These are phyloP conservation scores for Chrysomallon squamiferum DNA, from an alignment of 1,140 invertebrate genomes.

Conservation along the genomic window DNA sequence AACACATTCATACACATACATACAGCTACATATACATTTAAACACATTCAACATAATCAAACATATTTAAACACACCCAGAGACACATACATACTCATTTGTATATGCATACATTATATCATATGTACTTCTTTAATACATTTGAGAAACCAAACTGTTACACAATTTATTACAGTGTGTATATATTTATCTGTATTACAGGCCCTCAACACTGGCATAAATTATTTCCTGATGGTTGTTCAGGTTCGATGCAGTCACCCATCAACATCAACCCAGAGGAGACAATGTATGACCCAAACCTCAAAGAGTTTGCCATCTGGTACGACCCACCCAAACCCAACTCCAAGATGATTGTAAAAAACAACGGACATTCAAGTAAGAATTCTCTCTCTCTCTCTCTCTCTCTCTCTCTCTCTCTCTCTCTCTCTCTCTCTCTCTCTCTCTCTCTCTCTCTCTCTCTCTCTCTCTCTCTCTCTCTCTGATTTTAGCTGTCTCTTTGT, in stretches of 20 bases:
- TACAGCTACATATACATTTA: too few relatives aligned
- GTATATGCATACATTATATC: too few relatives aligned
- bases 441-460: too few relatives aligned
- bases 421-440: conserved; percentile 2
- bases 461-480: too few relatives aligned
- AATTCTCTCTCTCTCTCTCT: background rate
- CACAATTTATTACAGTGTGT: too few relatives aligned
- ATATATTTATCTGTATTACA: conserved; percentile 28
- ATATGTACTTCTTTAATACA: too few relatives aligned
- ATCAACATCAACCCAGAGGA: conserved; percentile 44
- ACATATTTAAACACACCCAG: too few relatives aligned
- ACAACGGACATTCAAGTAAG: conserved; percentile 57
- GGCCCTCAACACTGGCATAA: conserved; percentile 49
- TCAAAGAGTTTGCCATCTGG: conserved; percentile 52
- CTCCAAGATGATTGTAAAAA: conserved; percentile 43
- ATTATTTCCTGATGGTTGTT: conserved; percentile 45
- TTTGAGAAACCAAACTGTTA: too few relatives aligned
- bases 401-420: conserved; percentile 2
- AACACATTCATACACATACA: too few relatives aligned
- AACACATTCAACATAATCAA: too few relatives aligned
- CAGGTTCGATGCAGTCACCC: conserved; percentile 52
- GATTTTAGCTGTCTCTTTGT: too few relatives aligned
- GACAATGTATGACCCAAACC: conserved; percentile 43
- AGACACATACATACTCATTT: too few relatives aligned
- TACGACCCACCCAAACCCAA: conserved; percentile 47